Base-by-base conservation (phyloP, 2,888 invertebrate species). In the Agonum fuliginosum region DNA sequence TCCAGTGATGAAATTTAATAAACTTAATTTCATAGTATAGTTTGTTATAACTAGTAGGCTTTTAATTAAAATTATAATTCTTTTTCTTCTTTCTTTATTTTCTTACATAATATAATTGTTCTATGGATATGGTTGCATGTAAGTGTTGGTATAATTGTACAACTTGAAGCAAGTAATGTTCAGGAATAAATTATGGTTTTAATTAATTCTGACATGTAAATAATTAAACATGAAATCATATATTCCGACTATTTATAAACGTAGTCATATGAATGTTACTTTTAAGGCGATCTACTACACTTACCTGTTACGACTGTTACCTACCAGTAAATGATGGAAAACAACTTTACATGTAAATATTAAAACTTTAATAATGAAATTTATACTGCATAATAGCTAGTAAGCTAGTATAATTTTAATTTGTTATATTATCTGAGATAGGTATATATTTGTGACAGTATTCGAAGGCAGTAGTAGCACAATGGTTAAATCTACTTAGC, bases 141-240 rank as follows among this genome's bases (percentile, higher is more conserved):
- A 20, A n/a, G 10, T 54, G 54, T 54, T 48, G 12, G 8, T 24
- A 54, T 54, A 54, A 54, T 54, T 54, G 24, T 54, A 24, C 24
- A 54, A 54, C 37, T 1, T 54, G 54, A 20, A 22, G 12, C 24
- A n/a, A 24, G 12, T 54, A 54, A 54, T 54, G 54, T 54, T 10
- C 22, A 54, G n/a, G 22, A 20, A 54, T 54, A 54, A 54, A 54
- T 54, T 54, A 54, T 12, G 24, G 12, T 54, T 54, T 54, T 54
- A 54, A 54, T 54, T 54, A 54, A 54, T 24, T 24, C 54, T 54
- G 54, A 54, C 54, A 24, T 54, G 22, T 20, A 24, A 22, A n/a
- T 54, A 54, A 54, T 54, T 54, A 27, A 54, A 54, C 22, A 54
- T 24, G 54, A 54, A 24, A 22, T 24, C 54, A 54, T 54, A 54